Evolutionary conservation across 1,140 invertebrate species (phyloP).

Genomic region (Diabrotica virgifera): DNA sequence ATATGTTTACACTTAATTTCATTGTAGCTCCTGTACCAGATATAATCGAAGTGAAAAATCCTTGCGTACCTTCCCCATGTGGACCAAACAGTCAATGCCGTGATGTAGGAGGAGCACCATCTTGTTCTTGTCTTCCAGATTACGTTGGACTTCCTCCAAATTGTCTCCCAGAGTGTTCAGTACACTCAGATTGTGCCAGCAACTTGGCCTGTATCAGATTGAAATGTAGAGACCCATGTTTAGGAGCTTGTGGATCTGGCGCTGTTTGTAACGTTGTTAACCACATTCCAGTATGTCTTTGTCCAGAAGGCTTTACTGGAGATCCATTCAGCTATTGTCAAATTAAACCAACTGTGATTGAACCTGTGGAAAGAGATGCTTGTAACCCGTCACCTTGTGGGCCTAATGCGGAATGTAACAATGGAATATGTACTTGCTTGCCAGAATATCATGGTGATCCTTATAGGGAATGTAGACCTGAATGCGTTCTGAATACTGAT

Average conservation of each 20-base stretch:
- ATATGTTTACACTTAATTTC: neutral
- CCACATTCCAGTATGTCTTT: conserved; percentile 62
- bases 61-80: conserved; percentile 72
- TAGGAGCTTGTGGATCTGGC: conserved; percentile 62
- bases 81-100: conserved; percentile 68
- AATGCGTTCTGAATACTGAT: conserved; percentile 68
- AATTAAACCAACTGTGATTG: conserved; percentile 47
- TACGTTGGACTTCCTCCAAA: conserved; percentile 55
- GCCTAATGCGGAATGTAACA: conserved; percentile 57
- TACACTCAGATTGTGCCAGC: conserved; percentile 68
- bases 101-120: conserved; percentile 58
- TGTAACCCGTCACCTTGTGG: conserved; percentile 67
- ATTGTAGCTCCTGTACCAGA: neutral
- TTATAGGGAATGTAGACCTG: conserved; percentile 68
- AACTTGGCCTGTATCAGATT: conserved; percentile 58
- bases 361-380: conserved; percentile 49
- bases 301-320: conserved; percentile 60
- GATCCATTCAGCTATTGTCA: conserved; percentile 64
- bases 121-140: conserved; percentile 59
- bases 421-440: conserved; percentile 68
- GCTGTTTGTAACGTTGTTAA: conserved; percentile 60
- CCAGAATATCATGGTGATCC: conserved; percentile 69
- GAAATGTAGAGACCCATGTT: conserved; percentile 66
- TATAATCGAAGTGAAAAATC: conserved; percentile 50
- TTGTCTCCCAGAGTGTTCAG: conserved; percentile 66